These are phyloP conservation scores for Pomacea canaliculata DNA, from an alignment of 2,888 invertebrate genomes.

Conservation along the genomic window DNA sequence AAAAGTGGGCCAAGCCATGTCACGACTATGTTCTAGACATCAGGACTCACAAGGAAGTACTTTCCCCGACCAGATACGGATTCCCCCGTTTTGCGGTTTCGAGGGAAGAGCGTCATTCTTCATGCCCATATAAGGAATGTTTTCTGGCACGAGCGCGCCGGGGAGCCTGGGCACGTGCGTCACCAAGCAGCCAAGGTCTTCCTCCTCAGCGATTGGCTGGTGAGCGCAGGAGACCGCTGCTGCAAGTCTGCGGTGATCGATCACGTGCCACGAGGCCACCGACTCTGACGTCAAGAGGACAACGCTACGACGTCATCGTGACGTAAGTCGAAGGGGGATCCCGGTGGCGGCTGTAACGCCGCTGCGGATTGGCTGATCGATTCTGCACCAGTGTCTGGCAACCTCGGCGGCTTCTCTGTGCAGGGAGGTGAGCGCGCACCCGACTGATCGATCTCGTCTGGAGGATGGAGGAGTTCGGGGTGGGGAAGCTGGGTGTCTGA, in stretches of 20 bases:
- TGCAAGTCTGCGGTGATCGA: constrained; percentile 13
- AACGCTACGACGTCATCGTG: constrained; percentile 17
- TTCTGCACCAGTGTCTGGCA: background rate
- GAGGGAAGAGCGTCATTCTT: background rate
- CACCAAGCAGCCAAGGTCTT: constrained; percentile 9
- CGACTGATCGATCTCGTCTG: too few relatives aligned
- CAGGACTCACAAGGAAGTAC: too few relatives aligned
- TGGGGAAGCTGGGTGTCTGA: too few relatives aligned
- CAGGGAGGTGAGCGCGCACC: too few relatives aligned
- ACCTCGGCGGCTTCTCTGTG: too few relatives aligned
- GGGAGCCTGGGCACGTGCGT: constrained; percentile 16
- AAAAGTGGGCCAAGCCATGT: constrained; percentile 11
- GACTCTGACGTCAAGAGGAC: constrained; percentile 17
- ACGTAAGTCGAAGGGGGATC: constrained; percentile 20
- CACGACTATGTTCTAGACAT: background rate
- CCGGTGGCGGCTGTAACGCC: constrained; percentile 7
- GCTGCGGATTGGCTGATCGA: constrained; percentile 20
- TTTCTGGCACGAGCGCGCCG: constrained; percentile 19
- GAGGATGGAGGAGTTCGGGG: too few relatives aligned
- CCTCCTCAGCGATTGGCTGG: background rate
- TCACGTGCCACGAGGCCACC: constrained; percentile 24
- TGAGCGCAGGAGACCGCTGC: constrained; percentile 2
- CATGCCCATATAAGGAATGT: constrained; percentile 26
- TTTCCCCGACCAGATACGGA: constrained; percentile 21
- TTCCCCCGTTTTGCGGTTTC: constrained; percentile 13